phyloP scores from a whole-genome alignment of 92 coral and sea anemone genomes.

The Palythoa heliodiscus region DNA sequence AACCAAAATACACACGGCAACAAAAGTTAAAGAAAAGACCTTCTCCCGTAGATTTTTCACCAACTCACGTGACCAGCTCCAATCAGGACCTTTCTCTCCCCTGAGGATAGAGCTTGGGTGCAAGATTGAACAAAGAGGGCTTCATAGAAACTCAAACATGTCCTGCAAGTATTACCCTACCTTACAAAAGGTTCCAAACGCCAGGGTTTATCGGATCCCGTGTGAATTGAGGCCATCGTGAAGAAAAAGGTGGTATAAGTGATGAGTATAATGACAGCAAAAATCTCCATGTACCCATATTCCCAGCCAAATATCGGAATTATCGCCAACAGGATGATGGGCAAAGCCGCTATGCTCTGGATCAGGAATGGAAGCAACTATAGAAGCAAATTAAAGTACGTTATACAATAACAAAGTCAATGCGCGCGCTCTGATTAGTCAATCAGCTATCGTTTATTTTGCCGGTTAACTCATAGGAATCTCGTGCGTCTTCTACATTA shows the following conservation, averaged over 20 bases:
- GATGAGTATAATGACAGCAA: constrained; percentile 64
- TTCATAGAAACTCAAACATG: background rate
- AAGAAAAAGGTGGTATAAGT: constrained; percentile 54
- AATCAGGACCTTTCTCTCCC: too few species aligned
- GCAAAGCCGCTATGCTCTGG: constrained; percentile 77
- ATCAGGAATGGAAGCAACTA: constrained; percentile 68
- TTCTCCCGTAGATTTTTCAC: too few species aligned
- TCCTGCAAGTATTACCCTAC: background rate
- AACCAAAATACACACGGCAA: too few species aligned
- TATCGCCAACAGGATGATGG: constrained; percentile 72
- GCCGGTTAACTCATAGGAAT: too few species aligned
- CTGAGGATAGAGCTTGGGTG: too few species aligned
- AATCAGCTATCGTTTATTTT: too few species aligned
- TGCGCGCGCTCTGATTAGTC: too few species aligned
- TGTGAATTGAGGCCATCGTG: constrained; percentile 23
- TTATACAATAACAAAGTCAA: background rate
- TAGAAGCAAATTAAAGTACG: background rate
- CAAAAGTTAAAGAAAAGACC: too few species aligned
- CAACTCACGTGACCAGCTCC: too few species aligned
- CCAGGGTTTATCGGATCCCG: constrained; percentile 18
- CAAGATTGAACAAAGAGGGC: background rate
- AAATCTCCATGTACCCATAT: constrained; percentile 31
- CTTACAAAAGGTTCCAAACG: constrained; percentile 17
- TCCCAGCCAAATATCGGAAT: constrained; percentile 53
- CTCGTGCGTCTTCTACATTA: too few species aligned